A percentile compares a stretch with the other conserved stretches of the same genome.
Evolutionary conservation across 2,888 invertebrate species (phyloP).

Genomic region (Xestobium rufovillosum): DNA sequence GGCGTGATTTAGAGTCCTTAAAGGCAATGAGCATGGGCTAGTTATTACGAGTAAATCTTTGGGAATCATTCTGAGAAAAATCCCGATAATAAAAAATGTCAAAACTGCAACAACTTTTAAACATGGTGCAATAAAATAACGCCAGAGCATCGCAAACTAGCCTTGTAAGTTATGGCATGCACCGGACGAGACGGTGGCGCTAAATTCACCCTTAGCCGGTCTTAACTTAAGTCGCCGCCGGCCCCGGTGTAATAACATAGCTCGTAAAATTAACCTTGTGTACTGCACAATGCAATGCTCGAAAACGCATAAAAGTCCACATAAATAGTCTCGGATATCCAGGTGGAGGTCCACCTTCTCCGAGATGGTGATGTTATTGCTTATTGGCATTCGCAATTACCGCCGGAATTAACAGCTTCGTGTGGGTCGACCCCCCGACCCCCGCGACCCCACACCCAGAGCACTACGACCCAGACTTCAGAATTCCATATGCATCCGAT

Average conservation of each 20-base stretch:
- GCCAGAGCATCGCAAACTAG: constrained; percentile 36
- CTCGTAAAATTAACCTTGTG: constrained; percentile 39
- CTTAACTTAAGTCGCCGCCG: constrained; percentile 18
- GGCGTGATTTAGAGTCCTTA: constrained; percentile 21
- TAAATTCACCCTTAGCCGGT: constrained; percentile 25
- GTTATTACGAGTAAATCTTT: constrained; percentile 17
- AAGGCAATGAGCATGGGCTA: constrained; percentile 17
- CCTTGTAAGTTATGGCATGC: constrained; percentile 36
- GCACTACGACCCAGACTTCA: too few species aligned
- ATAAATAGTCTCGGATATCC: constrained; percentile 42
- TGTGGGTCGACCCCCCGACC: constrained; percentile 14
- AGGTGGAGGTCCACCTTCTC: constrained; percentile 37
- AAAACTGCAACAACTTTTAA: constrained; percentile 37
- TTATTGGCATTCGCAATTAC: constrained; percentile 38
- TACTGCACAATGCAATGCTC: constrained; percentile 37
- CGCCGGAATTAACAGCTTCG: constrained; percentile 29
- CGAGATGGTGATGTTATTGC: constrained; percentile 29
- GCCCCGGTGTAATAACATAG: constrained; percentile 33
- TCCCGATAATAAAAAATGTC: constrained; percentile 34
- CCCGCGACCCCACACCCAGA: constrained; percentile 10
- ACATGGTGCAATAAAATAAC: constrained; percentile 34
- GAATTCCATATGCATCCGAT: too few species aligned
- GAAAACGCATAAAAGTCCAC: constrained; percentile 42
- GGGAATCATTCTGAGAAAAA: constrained; percentile 30
- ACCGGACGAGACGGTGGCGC: constrained; percentile 24